These are phyloP conservation scores for Spea hammondii DNA, from an alignment of 2,797 vertebrate genomes.

Conservation along the genomic window DNA sequence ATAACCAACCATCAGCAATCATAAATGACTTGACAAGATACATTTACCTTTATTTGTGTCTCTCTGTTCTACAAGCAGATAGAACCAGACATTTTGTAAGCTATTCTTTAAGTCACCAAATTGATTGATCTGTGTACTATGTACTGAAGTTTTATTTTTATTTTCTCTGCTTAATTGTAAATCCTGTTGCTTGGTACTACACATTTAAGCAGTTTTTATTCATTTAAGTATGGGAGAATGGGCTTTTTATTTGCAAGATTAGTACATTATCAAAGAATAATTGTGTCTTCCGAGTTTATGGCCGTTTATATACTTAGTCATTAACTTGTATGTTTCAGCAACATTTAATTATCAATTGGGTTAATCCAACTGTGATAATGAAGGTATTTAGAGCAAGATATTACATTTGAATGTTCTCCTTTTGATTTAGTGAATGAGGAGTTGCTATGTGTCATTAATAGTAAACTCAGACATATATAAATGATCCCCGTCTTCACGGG, in stretches of 20 bases:
- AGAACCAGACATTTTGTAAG: too few species aligned
- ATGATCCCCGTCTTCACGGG: too few species aligned
- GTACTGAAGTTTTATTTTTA: slow-evolving; percentile 6
- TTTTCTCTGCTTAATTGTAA: slow-evolving; percentile 2
- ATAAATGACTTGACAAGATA: too few species aligned
- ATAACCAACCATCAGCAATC: too few species aligned
- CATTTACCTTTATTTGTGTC: too few species aligned
- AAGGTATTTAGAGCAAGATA: neutral
- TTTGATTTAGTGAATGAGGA: neutral
- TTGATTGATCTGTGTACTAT: neutral
- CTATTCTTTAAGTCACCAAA: neutral
- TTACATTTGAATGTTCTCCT: neutral
- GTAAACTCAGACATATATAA: too few species aligned
- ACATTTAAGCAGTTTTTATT: slow-evolving; percentile 10
- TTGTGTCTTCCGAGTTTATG: slow-evolving; percentile 14
- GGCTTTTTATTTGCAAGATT: slow-evolving; percentile 37
- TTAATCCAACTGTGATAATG: slow-evolving; percentile 29
- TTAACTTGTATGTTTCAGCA: slow-evolving; percentile 16
- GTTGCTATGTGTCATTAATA: neutral
- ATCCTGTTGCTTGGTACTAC: slow-evolving; percentile 14
- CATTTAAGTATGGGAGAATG: slow-evolving; percentile 20
- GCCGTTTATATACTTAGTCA: slow-evolving; percentile 27
- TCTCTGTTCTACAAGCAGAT: too few species aligned
- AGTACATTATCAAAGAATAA: slow-evolving; percentile 36
- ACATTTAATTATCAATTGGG: slow-evolving; percentile 26